phyloP scores from a whole-genome alignment of 2,113 vertebrate species.

The Crotalus tigris region DNA sequence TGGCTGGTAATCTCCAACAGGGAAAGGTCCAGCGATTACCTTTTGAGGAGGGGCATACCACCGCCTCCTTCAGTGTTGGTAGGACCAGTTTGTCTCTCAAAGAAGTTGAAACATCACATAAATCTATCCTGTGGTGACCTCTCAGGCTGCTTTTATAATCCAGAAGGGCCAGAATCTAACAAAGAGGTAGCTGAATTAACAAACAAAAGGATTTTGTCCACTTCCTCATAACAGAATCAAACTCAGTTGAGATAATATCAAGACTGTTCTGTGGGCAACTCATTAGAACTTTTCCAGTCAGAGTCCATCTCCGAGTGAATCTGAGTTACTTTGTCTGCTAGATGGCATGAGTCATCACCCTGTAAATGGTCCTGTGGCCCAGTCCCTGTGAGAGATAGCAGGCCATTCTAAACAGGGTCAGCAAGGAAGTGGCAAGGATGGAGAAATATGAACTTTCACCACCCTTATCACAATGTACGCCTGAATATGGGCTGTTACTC shows the following conservation, averaged over 20 bases:
- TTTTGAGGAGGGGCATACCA: background rate
- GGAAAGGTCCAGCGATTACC: background rate
- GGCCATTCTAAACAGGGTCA: background rate
- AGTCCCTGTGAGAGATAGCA: background rate
- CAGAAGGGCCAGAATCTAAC: background rate
- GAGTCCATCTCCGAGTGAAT: background rate
- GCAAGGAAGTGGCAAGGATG: background rate
- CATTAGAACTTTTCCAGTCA: background rate
- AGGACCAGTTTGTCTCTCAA: background rate
- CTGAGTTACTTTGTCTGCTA: background rate
- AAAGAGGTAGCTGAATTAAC: background rate
- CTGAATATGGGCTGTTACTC: background rate
- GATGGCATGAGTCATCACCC: background rate
- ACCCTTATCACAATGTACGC: background rate
- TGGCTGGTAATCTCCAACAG: background rate
- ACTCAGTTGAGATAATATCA: background rate
- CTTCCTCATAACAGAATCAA: background rate
- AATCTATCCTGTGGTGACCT: background rate
- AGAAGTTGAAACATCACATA: background rate
- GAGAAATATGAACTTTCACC: background rate
- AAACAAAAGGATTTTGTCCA: background rate
- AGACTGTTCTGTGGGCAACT: background rate
- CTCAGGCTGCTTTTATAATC: background rate
- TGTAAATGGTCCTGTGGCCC: background rate
- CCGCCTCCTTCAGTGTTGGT: background rate